Evolutionary conservation across 2,888 invertebrate genomes (phyloP).

Genomic region (Rhopalosiphum nymphaeae): DNA sequence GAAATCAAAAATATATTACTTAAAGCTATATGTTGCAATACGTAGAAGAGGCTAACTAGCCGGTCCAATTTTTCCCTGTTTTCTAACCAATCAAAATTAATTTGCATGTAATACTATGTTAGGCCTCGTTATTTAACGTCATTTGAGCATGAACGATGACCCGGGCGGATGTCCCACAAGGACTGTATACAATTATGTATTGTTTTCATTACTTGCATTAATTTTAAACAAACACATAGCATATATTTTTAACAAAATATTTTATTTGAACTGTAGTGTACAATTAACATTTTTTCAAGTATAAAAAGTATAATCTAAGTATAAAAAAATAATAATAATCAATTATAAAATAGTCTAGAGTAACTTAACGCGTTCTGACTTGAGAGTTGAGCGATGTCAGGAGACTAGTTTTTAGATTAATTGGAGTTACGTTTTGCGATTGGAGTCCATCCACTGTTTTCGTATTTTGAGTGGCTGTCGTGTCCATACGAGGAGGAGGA

Average conservation of each 20-base stretch:
- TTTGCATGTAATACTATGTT: not conserved
- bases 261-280: slow-evolving; percentile 36
- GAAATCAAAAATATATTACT: slow-evolving; percentile 23
- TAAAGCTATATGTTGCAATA: not conserved
- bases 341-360: slow-evolving; percentile 23
- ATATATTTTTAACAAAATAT: slow-evolving; percentile 46
- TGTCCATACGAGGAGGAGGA: slow-evolving; percentile 32
- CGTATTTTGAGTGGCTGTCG: slow-evolving; percentile 46
- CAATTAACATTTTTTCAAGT: slow-evolving; percentile 28
- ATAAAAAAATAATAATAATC: slow-evolving; percentile 34
- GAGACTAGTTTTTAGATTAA: not conserved
- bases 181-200: not conserved
- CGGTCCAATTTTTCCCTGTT: not conserved
- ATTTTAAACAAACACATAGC: not conserved
- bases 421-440: slow-evolving; percentile 51
- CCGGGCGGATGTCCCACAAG: slow-evolving; percentile 13
- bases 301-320: slow-evolving; percentile 53
- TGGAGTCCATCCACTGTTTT: slow-evolving; percentile 46
- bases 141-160: slow-evolving; percentile 20
- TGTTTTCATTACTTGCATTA: not conserved
- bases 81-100: slow-evolving; percentile 9
- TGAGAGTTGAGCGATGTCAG: slow-evolving; percentile 22
- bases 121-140: slow-evolving; percentile 26
- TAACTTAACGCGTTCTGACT: slow-evolving; percentile 17
- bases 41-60: not conserved